Conservation (phyloP, 2,113 vertebrate species). For the Calidris pugnax region DNA sequence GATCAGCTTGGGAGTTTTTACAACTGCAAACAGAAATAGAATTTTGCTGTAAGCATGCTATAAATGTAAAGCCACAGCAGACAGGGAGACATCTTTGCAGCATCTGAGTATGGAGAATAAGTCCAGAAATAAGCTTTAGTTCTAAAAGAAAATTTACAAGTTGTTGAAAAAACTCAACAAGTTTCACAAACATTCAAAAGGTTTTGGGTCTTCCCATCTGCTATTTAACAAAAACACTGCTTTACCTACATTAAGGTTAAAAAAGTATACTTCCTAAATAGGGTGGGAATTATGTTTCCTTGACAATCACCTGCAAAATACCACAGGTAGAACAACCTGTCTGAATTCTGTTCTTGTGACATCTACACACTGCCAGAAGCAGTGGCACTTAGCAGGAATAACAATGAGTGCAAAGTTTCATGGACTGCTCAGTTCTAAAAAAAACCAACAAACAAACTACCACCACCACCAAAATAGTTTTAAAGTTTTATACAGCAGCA, state of each 20-base stretch:
- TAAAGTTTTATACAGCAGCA: background rate
- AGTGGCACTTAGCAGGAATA: background rate
- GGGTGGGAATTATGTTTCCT: background rate
- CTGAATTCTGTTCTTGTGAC: background rate
- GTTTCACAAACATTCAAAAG: background rate
- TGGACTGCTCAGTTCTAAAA: background rate
- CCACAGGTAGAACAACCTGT: background rate
- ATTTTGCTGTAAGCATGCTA: slow-evolving; percentile 35
- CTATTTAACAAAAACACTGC: background rate
- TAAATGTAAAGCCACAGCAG: slow-evolving; percentile 30
- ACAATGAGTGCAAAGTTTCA: background rate
- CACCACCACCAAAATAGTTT: too few species aligned
- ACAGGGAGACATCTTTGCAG: background rate
- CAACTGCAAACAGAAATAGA: slow-evolving; percentile 23
- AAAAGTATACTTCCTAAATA: background rate
- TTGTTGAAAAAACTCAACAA: background rate
- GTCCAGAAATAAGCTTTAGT: background rate
- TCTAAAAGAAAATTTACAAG: background rate
- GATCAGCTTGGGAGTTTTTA: slow-evolving; percentile 56
- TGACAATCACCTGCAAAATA: background rate
- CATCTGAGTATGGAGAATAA: background rate
- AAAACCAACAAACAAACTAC: too few species aligned
- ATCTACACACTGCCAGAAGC: background rate
- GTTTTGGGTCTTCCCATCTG: background rate
- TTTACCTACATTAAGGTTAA: background rate